phyloP scores from a whole-genome alignment of 2,797 vertebrate genomes.

The Lepilemur septentrionalis region DNA sequence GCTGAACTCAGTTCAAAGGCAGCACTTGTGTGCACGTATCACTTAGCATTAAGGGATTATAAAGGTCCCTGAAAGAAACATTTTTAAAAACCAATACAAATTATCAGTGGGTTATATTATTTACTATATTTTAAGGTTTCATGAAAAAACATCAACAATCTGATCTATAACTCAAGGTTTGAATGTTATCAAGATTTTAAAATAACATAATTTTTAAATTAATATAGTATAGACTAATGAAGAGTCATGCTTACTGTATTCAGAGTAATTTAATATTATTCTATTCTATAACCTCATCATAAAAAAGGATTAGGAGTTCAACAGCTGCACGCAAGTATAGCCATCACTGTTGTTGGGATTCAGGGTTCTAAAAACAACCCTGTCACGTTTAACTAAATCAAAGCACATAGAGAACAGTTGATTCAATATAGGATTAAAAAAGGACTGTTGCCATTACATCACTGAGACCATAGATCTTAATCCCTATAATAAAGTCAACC shows the following conservation, averaged over 20 bases:
- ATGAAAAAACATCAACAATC: neutral
- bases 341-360: neutral
- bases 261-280: neutral
- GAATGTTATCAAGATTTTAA: neutral
- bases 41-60: neutral
- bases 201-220: neutral
- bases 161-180: neutral
- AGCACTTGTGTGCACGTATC: neutral
- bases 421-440: neutral
- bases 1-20: neutral
- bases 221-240: neutral
- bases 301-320: neutral
- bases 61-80: neutral
- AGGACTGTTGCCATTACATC: neutral
- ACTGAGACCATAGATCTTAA: neutral
- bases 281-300: neutral
- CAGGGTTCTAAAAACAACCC: neutral
- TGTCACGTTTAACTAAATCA: neutral
- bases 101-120: neutral
- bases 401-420: neutral
- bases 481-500: conserved; percentile 21
- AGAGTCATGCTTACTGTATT: neutral
- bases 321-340: neutral
- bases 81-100: conserved; percentile 4
- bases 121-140: neutral